These are phyloP conservation scores for Athrips mouffetella DNA, from an alignment of 2,888 invertebrate species.

Conservation along the genomic window DNA sequence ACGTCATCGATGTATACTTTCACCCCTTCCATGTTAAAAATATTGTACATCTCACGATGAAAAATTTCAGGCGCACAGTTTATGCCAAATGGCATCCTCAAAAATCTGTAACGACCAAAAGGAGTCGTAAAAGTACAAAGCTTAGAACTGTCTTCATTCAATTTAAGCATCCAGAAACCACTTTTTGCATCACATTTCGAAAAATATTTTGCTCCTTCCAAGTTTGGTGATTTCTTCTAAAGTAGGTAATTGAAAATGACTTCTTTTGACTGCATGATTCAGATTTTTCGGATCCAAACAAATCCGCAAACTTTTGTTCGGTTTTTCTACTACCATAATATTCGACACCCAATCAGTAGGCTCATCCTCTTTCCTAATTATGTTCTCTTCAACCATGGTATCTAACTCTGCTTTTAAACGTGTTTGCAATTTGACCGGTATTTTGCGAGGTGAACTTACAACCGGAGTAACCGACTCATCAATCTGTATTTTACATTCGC, in stretches of 20 bases:
- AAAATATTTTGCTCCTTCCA: not conserved
- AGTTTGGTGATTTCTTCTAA: not conserved
- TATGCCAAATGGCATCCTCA: slow-evolving; percentile 3
- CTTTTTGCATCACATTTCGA: slow-evolving; percentile 12
- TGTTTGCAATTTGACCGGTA: no score
- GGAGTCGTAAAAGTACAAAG: not conserved
- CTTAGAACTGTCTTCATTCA: no score
- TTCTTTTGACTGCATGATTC: not conserved
- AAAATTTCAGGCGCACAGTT: no score
- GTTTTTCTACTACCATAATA: not conserved
- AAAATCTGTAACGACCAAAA: not conserved
- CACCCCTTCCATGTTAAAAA: not conserved
- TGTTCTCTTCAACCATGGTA: not conserved
- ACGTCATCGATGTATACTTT: slow-evolving; percentile 1
- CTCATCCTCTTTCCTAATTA: not conserved
- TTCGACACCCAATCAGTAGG: no score
- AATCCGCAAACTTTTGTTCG: not conserved
- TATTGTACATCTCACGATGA: slow-evolving; percentile 31
- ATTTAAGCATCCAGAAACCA: slow-evolving; percentile 10
- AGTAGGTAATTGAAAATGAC: not conserved
- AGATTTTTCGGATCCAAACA: slow-evolving; percentile 1
- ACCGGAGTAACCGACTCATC: no score
- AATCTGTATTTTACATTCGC: no score
- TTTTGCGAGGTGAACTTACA: no score
- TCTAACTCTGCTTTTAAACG: not conserved